Percentiles rank a stretch among this genome's conserved stretches.
phyloP scores from a whole-genome alignment of 2,113 vertebrate genomes.

The Gorsachius goisagi region DNA sequence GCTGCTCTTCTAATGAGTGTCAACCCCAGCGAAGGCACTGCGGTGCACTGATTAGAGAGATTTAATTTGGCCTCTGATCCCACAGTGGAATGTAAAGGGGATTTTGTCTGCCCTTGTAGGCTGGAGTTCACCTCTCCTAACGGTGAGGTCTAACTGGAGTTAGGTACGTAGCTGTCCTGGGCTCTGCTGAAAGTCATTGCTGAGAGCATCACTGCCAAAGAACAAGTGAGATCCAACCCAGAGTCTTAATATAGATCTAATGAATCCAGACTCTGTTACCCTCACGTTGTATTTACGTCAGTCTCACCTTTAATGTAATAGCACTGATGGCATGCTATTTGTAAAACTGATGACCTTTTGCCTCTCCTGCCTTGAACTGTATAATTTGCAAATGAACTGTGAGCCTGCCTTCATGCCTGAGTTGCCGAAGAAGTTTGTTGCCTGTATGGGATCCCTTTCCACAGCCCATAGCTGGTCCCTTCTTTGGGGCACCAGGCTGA shows the following conservation, averaged over 20 bases:
- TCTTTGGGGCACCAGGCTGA: not conserved
- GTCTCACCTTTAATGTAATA: not conserved
- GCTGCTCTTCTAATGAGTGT: not conserved
- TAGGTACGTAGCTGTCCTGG: not conserved
- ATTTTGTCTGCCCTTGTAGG: not conserved
- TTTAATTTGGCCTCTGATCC: not conserved
- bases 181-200: not conserved
- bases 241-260: not conserved
- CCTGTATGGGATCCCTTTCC: not conserved
- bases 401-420: not conserved
- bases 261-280: not conserved
- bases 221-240: not conserved
- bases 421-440: conserved; percentile 27
- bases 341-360: conserved; percentile 25
- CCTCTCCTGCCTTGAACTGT: not conserved
- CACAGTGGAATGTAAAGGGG: not conserved
- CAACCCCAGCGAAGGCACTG: rapidly evolving
- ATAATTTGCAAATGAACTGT: conserved; percentile 18
- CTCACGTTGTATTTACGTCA: not conserved
- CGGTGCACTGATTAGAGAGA: not conserved
- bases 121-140: not conserved
- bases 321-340: not conserved
- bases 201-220: not conserved
- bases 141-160: not conserved
- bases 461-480: not conserved